Percentiles rank a stretch among this genome's conserved stretches.
Conservation (phyloP, 1,140 invertebrate genomes). For the Asbolus verrucosus region DNA sequence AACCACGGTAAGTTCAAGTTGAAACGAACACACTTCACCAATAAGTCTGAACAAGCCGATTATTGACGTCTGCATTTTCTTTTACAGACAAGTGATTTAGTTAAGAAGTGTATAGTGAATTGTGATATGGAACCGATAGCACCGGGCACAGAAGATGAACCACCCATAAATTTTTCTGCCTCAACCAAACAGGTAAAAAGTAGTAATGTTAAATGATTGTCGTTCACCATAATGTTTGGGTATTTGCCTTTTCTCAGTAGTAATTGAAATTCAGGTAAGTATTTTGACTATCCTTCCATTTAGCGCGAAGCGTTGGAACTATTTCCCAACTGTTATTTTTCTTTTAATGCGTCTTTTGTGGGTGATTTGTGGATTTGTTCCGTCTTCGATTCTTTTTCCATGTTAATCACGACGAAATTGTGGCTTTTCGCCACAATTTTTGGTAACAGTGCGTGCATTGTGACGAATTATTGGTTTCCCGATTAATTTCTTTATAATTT, state of each 20-base stretch:
- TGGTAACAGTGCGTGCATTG: constrained; percentile 4
- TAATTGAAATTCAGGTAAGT: constrained; percentile 29
- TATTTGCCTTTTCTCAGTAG: constrained; percentile 31
- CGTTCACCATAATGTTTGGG: too few relatives aligned
- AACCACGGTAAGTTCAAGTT: constrained; percentile 40
- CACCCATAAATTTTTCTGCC: constrained; percentile 49
- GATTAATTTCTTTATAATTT: constrained; percentile 14
- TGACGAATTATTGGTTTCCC: background rate
- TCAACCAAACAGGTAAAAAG: constrained; percentile 60
- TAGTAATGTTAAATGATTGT: constrained; percentile 30
- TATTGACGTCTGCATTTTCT: constrained; percentile 21
- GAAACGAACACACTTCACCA: background rate
- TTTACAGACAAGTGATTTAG: constrained; percentile 39
- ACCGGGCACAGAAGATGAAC: constrained; percentile 62
- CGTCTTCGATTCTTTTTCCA: constrained; percentile 6
- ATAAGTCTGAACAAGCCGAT: background rate
- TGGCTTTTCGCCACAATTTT: constrained; percentile 29
- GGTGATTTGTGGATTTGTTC: constrained; percentile 16
- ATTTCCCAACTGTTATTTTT: background rate
- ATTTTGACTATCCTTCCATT: background rate
- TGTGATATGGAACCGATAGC: constrained; percentile 60
- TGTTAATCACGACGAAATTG: too few relatives aligned
- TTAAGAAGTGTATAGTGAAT: constrained; percentile 52
- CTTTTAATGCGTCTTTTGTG: background rate
- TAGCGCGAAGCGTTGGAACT: background rate